Conservation (phyloP, 2,888 invertebrate genomes). For the Sarcophaga carnaria region DNA sequence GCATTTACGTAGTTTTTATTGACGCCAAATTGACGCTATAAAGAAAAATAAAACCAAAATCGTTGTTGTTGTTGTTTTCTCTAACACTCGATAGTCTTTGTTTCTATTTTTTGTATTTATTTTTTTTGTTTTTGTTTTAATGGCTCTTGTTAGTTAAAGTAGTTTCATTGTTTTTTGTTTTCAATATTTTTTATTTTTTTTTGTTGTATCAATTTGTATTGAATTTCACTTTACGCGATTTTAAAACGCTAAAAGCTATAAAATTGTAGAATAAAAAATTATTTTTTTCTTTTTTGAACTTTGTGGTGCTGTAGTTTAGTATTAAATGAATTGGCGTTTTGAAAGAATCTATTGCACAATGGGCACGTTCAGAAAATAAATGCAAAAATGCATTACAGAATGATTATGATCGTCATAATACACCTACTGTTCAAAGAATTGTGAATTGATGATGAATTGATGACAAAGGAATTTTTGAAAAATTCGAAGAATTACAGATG, state of each 20-base stretch:
- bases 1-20: slow-evolving; percentile 9
- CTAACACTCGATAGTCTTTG: slow-evolving; percentile 1
- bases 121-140: slow-evolving; percentile 2
- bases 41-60: neutral
- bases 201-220: slow-evolving; percentile 1
- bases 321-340: too few relatives aligned
- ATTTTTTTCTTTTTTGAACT: too few relatives aligned
- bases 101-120: neutral
- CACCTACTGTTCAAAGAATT: too few relatives aligned
- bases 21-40: slow-evolving; percentile 35
- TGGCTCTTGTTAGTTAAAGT: slow-evolving; percentile 18
- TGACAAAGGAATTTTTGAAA: too few relatives aligned
- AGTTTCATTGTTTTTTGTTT: neutral
- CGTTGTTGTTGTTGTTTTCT: neutral
- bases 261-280: neutral
- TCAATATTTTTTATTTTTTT: neutral
- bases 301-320: too few relatives aligned
- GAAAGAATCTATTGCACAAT: too few relatives aligned
- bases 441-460: too few relatives aligned
- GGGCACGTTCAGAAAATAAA: too few relatives aligned
- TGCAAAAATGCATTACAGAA: too few relatives aligned
- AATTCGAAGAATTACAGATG: too few relatives aligned
- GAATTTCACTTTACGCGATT: neutral
- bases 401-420: too few relatives aligned
- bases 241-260: neutral